phyloP scores from a whole-genome alignment of 2,888 invertebrate species.

The Rapana venosa region DNA sequence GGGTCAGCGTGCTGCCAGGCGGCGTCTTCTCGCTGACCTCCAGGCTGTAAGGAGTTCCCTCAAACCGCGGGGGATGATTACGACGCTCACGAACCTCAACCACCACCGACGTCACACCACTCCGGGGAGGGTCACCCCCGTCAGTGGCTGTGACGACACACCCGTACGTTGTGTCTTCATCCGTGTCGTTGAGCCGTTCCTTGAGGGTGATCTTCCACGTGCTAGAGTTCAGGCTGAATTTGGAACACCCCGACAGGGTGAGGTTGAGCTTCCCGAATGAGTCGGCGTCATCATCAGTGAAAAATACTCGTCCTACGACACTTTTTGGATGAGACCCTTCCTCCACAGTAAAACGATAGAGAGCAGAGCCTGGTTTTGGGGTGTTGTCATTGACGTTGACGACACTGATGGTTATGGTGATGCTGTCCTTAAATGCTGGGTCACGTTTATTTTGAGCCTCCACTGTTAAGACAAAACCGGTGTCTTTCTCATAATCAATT shows the following conservation, averaged over 20 bases:
- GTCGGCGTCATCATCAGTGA: constrained; percentile 58
- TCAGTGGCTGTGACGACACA: constrained; percentile 87
- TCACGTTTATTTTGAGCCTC: constrained; percentile 55
- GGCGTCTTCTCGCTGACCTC: constrained; percentile 94
- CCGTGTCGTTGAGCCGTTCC: constrained; percentile 92
- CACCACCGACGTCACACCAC: constrained; percentile 89
- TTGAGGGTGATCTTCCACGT: constrained; percentile 90
- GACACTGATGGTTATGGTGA: constrained; percentile 56
- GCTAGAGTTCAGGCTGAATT: constrained; percentile 86
- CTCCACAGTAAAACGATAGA: constrained; percentile 52
- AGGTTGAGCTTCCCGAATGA: constrained; percentile 42
- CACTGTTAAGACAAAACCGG: constrained; percentile 50
- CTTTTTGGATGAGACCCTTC: constrained; percentile 50
- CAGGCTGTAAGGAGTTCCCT: constrained; percentile 82
- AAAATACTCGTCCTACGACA: constrained; percentile 51
- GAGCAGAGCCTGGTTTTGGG: constrained; percentile 48
- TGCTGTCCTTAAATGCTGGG: constrained; percentile 48
- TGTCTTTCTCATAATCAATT: constrained; percentile 57
- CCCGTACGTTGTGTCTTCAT: constrained; percentile 85
- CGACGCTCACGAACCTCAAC: constrained; percentile 93
- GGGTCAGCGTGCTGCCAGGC: constrained; percentile 88
- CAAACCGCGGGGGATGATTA: constrained; percentile 85
- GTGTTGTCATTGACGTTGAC: constrained; percentile 64
- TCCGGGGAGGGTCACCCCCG: constrained; percentile 80
- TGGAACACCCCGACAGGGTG: constrained; percentile 24